phyloP scores from a whole-genome alignment of 2,888 invertebrate genomes.

The Eucriotettix oculatus region DNA sequence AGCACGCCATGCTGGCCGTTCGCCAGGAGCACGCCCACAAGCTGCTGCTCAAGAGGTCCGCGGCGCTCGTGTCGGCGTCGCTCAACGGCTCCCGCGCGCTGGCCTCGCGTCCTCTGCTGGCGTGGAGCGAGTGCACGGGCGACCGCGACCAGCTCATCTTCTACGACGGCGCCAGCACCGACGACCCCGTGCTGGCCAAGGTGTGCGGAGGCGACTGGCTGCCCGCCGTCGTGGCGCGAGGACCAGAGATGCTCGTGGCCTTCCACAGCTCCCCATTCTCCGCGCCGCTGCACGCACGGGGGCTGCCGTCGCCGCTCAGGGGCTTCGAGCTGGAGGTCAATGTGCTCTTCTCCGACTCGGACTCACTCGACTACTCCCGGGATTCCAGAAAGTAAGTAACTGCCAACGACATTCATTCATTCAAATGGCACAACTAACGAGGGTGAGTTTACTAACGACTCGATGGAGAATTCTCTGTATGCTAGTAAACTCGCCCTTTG shows the following conservation, averaged over 20 bases:
- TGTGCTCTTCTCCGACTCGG: constrained; percentile 74
- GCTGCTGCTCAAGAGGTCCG: constrained; percentile 46
- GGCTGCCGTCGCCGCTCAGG: constrained; percentile 46
- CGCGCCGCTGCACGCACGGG: constrained; percentile 53
- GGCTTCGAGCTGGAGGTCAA: constrained; percentile 78
- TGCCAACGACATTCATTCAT: no score
- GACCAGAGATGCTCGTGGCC: constrained; percentile 72
- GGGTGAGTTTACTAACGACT: no score
- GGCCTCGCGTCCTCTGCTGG: constrained; percentile 41
- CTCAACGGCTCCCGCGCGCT: constrained; percentile 24
- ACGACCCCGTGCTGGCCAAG: constrained; percentile 68
- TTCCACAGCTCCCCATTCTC: constrained; percentile 75
- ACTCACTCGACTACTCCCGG: constrained; percentile 66
- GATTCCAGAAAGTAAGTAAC: constrained; percentile 24
- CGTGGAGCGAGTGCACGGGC: constrained; percentile 70
- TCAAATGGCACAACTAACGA: no score
- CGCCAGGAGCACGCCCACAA: constrained; percentile 58
- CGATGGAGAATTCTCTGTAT: no score
- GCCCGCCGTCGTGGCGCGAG: constrained; percentile 58
- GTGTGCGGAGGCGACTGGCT: constrained; percentile 70
- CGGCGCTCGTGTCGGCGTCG: constrained; percentile 6
- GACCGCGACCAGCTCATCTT: constrained; percentile 71
- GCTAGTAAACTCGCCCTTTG: no score
- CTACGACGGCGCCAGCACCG: constrained; percentile 67
- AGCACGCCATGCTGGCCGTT: constrained; percentile 80